These are phyloP conservation scores for Ariopsis seemanni DNA, from an alignment of 2,113 vertebrate species.

Conservation along the genomic window DNA sequence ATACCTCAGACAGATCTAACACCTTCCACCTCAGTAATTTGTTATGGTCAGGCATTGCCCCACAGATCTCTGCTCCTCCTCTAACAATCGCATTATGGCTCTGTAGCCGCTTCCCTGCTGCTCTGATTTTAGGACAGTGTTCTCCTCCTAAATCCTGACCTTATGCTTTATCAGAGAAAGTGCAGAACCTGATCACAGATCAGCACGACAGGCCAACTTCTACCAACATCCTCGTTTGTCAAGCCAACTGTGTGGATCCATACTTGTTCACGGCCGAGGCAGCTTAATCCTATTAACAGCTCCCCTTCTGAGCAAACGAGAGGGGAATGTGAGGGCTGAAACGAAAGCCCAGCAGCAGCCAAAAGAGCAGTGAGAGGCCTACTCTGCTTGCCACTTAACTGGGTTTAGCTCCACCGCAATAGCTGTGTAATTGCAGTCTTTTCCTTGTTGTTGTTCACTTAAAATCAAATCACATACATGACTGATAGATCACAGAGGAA, in stretches of 20 bases:
- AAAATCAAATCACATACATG: conserved; percentile 92
- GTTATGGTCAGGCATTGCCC: conserved; percentile 31
- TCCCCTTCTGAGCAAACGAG: conserved; percentile 65
- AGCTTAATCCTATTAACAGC: conserved; percentile 83
- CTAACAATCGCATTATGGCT: conserved; percentile 32
- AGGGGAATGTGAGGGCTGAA: conserved; percentile 64
- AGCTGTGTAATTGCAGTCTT: conserved; percentile 90
- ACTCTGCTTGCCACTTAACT: conserved; percentile 75
- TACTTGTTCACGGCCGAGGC: conserved; percentile 73
- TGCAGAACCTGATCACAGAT: conserved; percentile 35
- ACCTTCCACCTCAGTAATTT: conserved; percentile 29
- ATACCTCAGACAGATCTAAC: conserved; percentile 26
- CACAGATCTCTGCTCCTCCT: conserved; percentile 52
- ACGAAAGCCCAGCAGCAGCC: conserved; percentile 65
- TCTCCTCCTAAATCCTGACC: conserved; percentile 17
- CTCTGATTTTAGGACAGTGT: conserved; percentile 22
- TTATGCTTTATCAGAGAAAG: conserved; percentile 11
- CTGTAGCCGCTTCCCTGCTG: neutral
- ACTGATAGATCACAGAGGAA: conserved; percentile 83
- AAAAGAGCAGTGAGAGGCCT: conserved; percentile 70
- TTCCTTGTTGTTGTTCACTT: conserved; percentile 75
- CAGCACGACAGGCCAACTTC: conserved; percentile 25
- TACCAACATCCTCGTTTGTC: conserved; percentile 66
- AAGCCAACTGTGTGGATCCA: conserved; percentile 72
- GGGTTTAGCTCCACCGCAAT: conserved; percentile 84